Evolutionary conservation across 2,113 vertebrate species (phyloP), one percentile per base, ranked within the genome.

Genomic region (Empidonax alnorum): DNA sequence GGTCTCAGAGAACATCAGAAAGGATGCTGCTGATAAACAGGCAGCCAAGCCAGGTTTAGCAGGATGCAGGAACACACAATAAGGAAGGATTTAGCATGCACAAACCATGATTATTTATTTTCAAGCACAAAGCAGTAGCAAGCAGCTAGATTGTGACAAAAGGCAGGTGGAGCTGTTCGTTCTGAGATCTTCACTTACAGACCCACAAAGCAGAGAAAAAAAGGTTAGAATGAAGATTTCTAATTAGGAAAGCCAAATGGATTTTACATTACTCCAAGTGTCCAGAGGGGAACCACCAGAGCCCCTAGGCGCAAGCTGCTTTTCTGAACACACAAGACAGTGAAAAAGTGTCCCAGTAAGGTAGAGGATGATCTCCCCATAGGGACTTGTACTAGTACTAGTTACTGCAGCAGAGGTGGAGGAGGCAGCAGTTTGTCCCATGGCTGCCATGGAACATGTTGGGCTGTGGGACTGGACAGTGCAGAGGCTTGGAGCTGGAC

Each of bases 401-500:
- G 28, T 63, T 58, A 35, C 4, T 69, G 24, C 33, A 47, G 44
- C 50, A 69, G 37, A 52, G 59, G 12, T 47, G 25, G 19, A 88
- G n/a, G n/a, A 53, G 22, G 39, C 22, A 65, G 35, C 37, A 80
- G 12, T 35, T 39, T 0, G 1, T 25, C 31, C 22, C 1, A 1
- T 23, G 18, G 15, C 31, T 76, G 28, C 30, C 6, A 5, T 15
- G 39, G 44, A 72, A 9, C 8, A 12, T 27, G 8, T 17, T 42
- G 44, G 8, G 21, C 16, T 52, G 33, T 25, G 37, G 10, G 14
- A 44, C 12, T 35, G 13, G 37, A 22, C 14, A 25, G 28, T 42
- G 21, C 31, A 61, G n/a, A 81, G 23, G 6, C 41, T 85, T 0
- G 0, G 30, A 41, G 20, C 9, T 69, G 4, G 20, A 23, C 0